Evolutionary conservation across 2,888 invertebrate species (phyloP).

Genomic region (Masnerella sp.): DNA sequence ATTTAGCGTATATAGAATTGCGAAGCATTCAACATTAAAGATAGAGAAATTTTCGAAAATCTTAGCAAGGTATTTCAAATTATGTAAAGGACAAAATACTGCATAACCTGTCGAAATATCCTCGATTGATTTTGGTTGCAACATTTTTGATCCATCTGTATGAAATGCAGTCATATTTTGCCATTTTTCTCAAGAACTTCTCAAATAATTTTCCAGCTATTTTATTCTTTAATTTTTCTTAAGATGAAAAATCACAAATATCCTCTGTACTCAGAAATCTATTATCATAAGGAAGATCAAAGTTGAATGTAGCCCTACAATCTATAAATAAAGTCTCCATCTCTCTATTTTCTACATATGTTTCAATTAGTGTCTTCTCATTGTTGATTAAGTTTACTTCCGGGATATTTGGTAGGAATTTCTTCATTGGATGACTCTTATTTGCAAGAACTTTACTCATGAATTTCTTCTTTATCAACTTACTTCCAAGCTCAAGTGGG

Average conservation of each 20-base stretch:
- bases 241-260: too few species aligned
- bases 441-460: neutral
- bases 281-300: too few species aligned
- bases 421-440: neutral
- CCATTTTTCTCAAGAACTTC: neutral
- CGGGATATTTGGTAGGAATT: neutral
- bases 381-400: neutral
- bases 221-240: neutral
- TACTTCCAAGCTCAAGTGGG: neutral
- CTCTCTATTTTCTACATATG: too few species aligned
- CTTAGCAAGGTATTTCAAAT: neutral
- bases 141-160: too few species aligned
- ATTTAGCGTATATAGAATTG: neutral
- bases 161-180: neutral
- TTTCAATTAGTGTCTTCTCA: too few species aligned
- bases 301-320: too few species aligned
- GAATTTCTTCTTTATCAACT: neutral
- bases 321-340: too few species aligned
- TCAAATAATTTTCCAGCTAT: neutral
- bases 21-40: neutral
- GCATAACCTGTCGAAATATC: too few species aligned
- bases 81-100: neutral
- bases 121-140: too few species aligned
- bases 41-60: neutral
- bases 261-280: too few species aligned